Evolutionary conservation across 1,140 invertebrate species (phyloP).

Genomic region (Sipha flava): DNA sequence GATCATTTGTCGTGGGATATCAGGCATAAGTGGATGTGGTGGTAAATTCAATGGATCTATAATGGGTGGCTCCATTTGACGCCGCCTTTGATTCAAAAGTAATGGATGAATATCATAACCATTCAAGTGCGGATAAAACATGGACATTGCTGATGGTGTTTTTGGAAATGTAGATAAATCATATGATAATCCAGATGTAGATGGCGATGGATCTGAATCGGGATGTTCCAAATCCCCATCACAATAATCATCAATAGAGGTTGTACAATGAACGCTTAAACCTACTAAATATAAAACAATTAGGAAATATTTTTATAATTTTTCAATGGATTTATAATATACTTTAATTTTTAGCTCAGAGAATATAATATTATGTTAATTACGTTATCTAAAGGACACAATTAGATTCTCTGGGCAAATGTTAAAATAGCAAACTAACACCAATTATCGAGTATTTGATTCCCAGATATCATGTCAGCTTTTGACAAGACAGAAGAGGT

Average conservation of each 20-base stretch:
- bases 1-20: neutral
- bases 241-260: conserved; percentile 30
- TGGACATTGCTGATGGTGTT: conserved; percentile 31
- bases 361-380: neutral
- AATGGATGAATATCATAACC: conserved; percentile 35
- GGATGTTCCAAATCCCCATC: conserved; percentile 21
- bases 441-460: conserved; percentile 19
- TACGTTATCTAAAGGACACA: neutral
- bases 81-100: conserved; percentile 30
- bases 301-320: neutral
- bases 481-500: neutral
- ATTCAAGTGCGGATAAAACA: conserved; percentile 37
- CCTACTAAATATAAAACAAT: conserved; percentile 24
- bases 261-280: conserved; percentile 35
- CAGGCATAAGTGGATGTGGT: conserved; percentile 21
- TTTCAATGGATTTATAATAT: too few relatives aligned
- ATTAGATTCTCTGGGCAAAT: neutral
- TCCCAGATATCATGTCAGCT: neutral
- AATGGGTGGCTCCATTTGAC: neutral
- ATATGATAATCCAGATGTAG: conserved; percentile 28
- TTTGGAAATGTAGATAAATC: conserved; percentile 26
- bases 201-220: conserved; percentile 27
- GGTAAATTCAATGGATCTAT: conserved; percentile 12
- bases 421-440: neutral
- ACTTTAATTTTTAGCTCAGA: neutral